Evolutionary conservation across 2,113 vertebrate species (phyloP).

Genomic region (Ranitomeya variabilis): DNA sequence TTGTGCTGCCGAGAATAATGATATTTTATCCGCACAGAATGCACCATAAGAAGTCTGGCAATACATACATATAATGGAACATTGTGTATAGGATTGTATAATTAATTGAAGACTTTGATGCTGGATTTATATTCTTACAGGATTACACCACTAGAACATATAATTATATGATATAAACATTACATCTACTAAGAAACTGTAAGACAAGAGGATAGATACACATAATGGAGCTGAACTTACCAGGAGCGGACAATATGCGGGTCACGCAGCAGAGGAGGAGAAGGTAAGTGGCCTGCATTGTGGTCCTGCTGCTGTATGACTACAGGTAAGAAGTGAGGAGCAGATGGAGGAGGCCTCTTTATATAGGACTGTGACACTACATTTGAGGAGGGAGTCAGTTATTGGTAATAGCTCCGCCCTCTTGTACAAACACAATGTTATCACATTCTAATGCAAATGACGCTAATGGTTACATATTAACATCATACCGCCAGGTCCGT

Average conservation of each 20-base stretch:
- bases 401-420: background rate
- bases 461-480: background rate
- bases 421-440: background rate
- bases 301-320: background rate
- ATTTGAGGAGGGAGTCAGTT: background rate
- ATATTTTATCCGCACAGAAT: too few relatives aligned
- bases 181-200: too few relatives aligned
- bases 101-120: too few relatives aligned
- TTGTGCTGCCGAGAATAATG: too few relatives aligned
- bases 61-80: too few relatives aligned
- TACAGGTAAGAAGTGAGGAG: background rate
- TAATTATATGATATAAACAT: too few relatives aligned
- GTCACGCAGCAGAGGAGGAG: background rate
- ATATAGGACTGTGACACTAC: background rate
- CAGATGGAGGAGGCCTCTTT: background rate
- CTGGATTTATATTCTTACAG: too few relatives aligned
- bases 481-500: background rate
- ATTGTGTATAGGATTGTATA: too few relatives aligned
- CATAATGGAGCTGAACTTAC: background rate
- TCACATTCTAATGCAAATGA: background rate
- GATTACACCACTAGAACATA: too few relatives aligned
- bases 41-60: too few relatives aligned
- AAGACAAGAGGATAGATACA: background rate
- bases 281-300: background rate
- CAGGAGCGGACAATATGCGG: background rate